Percentiles rank a stretch among this genome's conserved stretches.
Evolutionary conservation across 2,113 vertebrate species (phyloP).

Genomic region (Gasterosteus nipponicus): DNA sequence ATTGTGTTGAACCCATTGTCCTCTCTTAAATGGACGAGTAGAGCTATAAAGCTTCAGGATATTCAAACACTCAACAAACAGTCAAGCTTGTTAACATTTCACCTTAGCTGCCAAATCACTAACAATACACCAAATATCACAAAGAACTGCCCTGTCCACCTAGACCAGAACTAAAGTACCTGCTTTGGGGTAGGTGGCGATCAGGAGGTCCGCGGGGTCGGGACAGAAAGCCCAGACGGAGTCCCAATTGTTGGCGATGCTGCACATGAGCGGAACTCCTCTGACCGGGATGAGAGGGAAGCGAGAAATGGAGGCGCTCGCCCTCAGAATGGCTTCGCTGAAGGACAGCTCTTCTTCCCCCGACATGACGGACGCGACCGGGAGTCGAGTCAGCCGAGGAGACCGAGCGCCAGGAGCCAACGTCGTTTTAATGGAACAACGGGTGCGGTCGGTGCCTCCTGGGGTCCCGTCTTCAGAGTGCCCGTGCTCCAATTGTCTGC

Average conservation of each 20-base stretch:
- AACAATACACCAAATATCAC: background rate
- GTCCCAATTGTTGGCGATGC: conserved; percentile 76
- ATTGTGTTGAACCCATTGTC: background rate
- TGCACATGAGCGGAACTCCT: conserved; percentile 77
- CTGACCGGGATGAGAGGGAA: conserved; percentile 74
- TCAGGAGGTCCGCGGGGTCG: conserved; percentile 82
- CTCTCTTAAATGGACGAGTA: background rate
- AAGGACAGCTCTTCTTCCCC: conserved; percentile 50
- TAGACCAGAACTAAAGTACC: conserved; percentile 50
- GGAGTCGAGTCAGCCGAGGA: background rate
- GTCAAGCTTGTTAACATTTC: background rate
- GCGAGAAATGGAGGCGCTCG: conserved; percentile 40
- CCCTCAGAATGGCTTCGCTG: conserved; percentile 56
- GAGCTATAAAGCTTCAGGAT: background rate
- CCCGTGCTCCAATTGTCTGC: background rate
- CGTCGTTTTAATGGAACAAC: too few species aligned
- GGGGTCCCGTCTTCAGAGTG: background rate
- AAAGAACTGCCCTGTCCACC: background rate
- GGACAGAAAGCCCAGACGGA: conserved; percentile 77
- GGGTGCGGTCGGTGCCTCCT: background rate
- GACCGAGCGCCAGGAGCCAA: background rate
- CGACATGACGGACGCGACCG: conserved; percentile 51
- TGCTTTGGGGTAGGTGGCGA: conserved; percentile 87
- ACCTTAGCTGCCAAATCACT: background rate
- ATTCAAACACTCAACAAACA: background rate